These are phyloP conservation scores for Drosophila kikkawai DNA, from an alignment of 1,140 invertebrate species.

Conservation along the genomic window DNA sequence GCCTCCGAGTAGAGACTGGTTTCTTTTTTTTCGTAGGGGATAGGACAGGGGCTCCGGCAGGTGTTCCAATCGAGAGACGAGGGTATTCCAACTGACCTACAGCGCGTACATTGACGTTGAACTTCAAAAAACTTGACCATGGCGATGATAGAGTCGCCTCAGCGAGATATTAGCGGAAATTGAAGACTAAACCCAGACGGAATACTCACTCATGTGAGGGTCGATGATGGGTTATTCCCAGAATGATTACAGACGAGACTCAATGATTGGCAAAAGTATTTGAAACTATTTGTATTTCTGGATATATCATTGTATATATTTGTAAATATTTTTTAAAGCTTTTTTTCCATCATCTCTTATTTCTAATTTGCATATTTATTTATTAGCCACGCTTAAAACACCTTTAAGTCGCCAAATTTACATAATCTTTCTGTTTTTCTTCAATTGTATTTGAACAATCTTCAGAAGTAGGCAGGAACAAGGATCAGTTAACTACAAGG, in stretches of 20 bases:
- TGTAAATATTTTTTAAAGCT: neutral
- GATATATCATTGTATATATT: neutral
- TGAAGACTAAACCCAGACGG: neutral
- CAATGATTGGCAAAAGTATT: neutral
- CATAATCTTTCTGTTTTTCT: too few relatives aligned
- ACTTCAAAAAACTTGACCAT: conserved; percentile 46
- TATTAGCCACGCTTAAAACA: too few relatives aligned
- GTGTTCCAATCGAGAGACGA: neutral
- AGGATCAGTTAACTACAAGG: too few relatives aligned
- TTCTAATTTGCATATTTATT: too few relatives aligned
- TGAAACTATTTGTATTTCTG: neutral
- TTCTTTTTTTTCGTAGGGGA: neutral
- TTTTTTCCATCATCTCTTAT: neutral
- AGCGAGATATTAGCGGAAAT: conserved; percentile 21
- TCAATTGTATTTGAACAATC: too few relatives aligned
- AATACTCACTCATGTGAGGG: conserved; percentile 13
- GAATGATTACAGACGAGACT: conserved; percentile 4
- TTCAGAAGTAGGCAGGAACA: too few relatives aligned
- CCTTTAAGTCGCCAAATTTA: too few relatives aligned
- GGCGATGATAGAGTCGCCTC: conserved; percentile 7
- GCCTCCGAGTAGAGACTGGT: conserved; percentile 16
- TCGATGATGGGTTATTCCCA: conserved; percentile 12
- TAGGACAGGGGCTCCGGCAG: conserved; percentile 3
- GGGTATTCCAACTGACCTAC: conserved; percentile 56
- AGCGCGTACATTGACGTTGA: conserved; percentile 71